These are phyloP conservation scores for Agriopis aurantiaria DNA, from an alignment of 2,888 invertebrate genomes.

Conservation along the genomic window DNA sequence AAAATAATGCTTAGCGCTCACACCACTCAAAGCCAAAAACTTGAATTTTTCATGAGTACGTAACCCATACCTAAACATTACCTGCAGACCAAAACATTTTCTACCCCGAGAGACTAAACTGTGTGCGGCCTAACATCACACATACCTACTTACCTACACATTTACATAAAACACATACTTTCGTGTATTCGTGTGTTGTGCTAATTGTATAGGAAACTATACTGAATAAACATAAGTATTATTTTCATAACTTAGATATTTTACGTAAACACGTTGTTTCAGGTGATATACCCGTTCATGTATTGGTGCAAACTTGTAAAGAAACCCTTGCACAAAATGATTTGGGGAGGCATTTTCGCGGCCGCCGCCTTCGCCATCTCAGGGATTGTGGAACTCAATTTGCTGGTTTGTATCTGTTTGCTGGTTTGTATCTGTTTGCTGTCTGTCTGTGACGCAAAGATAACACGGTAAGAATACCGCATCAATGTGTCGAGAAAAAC, in stretches of 20 bases:
- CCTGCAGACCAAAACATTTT: no score
- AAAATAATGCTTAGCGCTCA: no score
- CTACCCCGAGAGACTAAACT: no score
- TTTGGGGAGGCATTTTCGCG: conserved; percentile 94
- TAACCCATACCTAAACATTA: no score
- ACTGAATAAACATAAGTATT: not conserved
- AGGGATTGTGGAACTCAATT: conserved; percentile 91
- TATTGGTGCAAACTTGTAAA: conserved; percentile 89
- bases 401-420: conserved; percentile 86
- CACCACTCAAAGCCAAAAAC: no score
- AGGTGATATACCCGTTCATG: conserved; percentile 92
- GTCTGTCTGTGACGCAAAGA: conserved; percentile 2
- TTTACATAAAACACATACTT: no score
- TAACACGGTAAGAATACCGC: not conserved
- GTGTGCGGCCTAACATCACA: no score
- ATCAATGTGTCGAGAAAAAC: not conserved
- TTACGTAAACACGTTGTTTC: conserved; percentile 43
- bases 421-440: conserved; percentile 65
- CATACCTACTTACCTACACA: no score
- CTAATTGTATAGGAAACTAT: no score
- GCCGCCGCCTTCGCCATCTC: conserved; percentile 95
- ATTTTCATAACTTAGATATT: not conserved
- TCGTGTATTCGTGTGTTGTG: no score
- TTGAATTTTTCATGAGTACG: no score
- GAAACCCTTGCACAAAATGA: conserved; percentile 95